Conservation (phyloP, 2,888 invertebrate genomes). For the Napeogenes sylphis region DNA sequence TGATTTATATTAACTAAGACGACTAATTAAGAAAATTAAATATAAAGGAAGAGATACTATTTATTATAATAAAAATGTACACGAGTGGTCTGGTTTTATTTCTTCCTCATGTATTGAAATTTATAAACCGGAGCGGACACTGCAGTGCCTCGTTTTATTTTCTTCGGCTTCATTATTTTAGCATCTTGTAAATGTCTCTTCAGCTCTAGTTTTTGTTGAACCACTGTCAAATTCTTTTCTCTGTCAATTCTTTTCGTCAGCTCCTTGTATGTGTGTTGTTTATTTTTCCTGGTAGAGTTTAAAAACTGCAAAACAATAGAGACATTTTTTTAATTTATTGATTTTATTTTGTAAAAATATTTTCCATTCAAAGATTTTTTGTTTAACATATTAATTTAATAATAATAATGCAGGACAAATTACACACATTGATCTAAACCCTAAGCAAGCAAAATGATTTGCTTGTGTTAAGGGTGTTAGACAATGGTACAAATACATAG, state of each 20-base stretch:
- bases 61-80: conserved; percentile 37
- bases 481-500: no score
- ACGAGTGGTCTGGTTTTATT: conserved; percentile 60
- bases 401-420: no score
- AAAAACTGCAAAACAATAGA: conserved; percentile 45
- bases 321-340: neutral
- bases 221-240: conserved; percentile 84
- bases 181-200: conserved; percentile 82
- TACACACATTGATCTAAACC: no score
- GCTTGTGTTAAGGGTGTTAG: no score
- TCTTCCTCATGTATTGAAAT: conserved; percentile 90
- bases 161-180: conserved; percentile 81
- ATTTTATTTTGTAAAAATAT: neutral
- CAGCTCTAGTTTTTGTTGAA: conserved; percentile 88
- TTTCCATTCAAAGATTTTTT: no score
- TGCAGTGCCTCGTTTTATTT: conserved; percentile 80
- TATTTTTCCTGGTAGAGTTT: conserved; percentile 75
- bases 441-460: no score
- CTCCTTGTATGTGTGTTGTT: conserved; percentile 83
- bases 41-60: conserved; percentile 29
- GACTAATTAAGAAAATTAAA: neutral
- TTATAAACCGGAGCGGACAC: conserved; percentile 84
- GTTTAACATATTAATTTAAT: no score
- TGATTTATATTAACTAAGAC: neutral
- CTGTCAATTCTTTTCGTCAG: conserved; percentile 85